Percentiles rank a stretch among this genome's conserved stretches.
These are phyloP conservation scores for Alligator sinensis DNA, from an alignment of 2,113 vertebrate genomes.

Conservation along the genomic window DNA sequence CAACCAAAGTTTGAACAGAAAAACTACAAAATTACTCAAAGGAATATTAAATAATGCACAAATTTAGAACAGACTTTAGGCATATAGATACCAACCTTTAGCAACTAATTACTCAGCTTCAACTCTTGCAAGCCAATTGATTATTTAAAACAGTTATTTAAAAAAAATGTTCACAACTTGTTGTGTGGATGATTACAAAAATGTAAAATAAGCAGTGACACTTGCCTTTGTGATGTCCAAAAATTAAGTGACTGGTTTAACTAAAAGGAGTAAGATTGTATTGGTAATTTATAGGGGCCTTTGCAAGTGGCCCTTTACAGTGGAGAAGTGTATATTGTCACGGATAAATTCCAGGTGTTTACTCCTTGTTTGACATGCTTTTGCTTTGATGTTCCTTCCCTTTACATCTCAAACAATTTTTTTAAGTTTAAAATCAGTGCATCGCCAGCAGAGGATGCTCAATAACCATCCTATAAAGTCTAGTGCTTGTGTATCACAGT, in stretches of 20 bases:
- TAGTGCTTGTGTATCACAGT: background rate
- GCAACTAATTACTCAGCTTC: background rate
- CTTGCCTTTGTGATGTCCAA: background rate
- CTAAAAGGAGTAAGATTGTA: background rate
- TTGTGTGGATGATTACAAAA: background rate
- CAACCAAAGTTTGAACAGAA: background rate
- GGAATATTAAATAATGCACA: background rate
- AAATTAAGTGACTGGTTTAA: background rate
- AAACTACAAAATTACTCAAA: background rate
- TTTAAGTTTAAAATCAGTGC: background rate
- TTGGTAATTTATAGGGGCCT: background rate
- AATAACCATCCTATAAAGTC: background rate
- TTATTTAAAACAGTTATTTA: background rate
- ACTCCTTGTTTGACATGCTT: background rate
- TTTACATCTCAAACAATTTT: background rate
- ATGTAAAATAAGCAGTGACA: accelerated
- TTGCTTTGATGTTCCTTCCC: background rate
- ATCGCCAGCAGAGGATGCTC: conserved; percentile 63
- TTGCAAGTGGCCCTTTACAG: background rate
- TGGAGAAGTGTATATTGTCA: background rate
- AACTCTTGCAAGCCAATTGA: background rate
- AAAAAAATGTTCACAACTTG: background rate
- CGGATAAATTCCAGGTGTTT: background rate
- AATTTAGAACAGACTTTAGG: background rate
- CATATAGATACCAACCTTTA: background rate